phyloP scores from a whole-genome alignment of 2,888 invertebrate genomes.

The Automeris io region DNA sequence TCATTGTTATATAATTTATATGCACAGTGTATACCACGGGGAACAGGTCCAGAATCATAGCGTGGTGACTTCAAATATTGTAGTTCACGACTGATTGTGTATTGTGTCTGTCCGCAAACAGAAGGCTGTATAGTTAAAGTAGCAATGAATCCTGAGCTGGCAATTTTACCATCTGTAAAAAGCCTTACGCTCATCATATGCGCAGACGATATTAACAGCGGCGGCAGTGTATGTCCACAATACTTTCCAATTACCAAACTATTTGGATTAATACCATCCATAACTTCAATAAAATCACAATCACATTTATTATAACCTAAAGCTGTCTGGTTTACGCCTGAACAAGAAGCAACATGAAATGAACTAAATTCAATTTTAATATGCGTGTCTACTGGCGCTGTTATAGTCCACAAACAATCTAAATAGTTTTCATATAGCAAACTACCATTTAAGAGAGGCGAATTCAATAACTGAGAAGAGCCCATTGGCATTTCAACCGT shows the following conservation, averaged over 20 bases:
- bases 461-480: constrained; percentile 48
- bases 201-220: constrained; percentile 74
- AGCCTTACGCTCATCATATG: constrained; percentile 81
- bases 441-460: constrained; percentile 42
- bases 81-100: constrained; percentile 22
- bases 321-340: constrained; percentile 51
- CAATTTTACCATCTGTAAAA: constrained; percentile 77
- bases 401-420: constrained; percentile 86
- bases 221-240: constrained; percentile 81
- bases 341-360: constrained; percentile 72
- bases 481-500: constrained; percentile 69
- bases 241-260: constrained; percentile 80
- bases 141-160: constrained; percentile 80
- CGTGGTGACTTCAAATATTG: constrained; percentile 47
- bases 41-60: constrained; percentile 39
- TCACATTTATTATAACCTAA: constrained; percentile 70
- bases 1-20: constrained; percentile 34
- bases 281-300: constrained; percentile 85
- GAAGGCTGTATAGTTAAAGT: constrained; percentile 66
- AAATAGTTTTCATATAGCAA: constrained; percentile 79
- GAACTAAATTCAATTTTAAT: constrained; percentile 77
- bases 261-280: constrained; percentile 82
- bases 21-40: constrained; percentile 50
- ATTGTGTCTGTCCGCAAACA: constrained; percentile 41
- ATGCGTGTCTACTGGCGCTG: constrained; percentile 75